A percentile compares a stretch with the other conserved stretches of the same genome.
Evolutionary conservation across 2,113 vertebrate genomes (phyloP).

Genomic region (Lepus americanus): DNA sequence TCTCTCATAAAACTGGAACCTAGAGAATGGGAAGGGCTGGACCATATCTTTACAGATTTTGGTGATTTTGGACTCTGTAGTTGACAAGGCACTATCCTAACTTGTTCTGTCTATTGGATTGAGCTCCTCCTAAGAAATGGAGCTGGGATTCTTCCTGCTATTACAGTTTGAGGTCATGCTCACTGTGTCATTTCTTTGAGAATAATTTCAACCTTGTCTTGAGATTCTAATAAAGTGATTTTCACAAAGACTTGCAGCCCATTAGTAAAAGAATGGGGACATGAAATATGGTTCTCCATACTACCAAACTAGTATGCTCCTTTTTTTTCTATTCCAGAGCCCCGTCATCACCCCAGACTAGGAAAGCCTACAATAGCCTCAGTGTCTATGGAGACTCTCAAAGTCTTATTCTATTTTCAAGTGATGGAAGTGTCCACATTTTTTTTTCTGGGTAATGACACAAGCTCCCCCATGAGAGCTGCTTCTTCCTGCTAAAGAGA

Average conservation of each 20-base stretch:
- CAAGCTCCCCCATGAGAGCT: background rate
- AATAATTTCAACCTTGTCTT: background rate
- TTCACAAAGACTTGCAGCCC: background rate
- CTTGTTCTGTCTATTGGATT: background rate
- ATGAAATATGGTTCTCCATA: background rate
- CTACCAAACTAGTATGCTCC: fast-evolving
- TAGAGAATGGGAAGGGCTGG: background rate
- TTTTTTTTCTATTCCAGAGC: background rate
- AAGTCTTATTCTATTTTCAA: background rate
- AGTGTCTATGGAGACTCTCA: background rate
- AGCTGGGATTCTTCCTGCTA: background rate
- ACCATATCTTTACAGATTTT: background rate
- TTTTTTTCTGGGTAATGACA: background rate
- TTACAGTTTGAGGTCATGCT: fast-evolving
- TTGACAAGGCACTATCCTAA: background rate
- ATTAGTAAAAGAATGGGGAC: too few species aligned
- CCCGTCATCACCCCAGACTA: too few species aligned
- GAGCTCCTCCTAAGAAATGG: background rate
- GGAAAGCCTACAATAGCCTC: background rate
- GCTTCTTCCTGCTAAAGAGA: background rate
- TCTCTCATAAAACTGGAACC: too few species aligned
- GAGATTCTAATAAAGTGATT: background rate
- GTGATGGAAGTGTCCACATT: background rate
- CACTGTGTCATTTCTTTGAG: background rate
- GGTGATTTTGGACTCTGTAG: background rate